A percentile compares a stretch with the other conserved stretches of the same genome.
These are phyloP conservation scores for Esperia sulphurella DNA, from an alignment of 2,888 invertebrate species.

Conservation along the genomic window DNA sequence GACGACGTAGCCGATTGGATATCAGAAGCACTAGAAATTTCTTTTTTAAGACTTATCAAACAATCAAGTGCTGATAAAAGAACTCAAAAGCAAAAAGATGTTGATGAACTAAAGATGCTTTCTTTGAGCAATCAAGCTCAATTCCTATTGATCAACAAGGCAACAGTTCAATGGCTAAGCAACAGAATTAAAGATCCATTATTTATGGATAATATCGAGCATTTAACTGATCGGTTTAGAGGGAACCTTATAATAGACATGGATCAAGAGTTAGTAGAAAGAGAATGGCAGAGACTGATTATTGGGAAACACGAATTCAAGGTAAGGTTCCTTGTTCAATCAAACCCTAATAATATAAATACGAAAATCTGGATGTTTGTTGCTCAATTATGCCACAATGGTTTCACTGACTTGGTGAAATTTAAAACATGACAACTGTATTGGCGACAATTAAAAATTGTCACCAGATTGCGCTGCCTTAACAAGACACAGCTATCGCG, in stretches of 20 bases:
- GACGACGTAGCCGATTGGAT: constrained; percentile 90
- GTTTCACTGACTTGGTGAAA: no score
- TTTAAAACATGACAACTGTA: no score
- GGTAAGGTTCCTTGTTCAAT: constrained; percentile 56
- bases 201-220: constrained; percentile 73
- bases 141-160: constrained; percentile 88
- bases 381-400: no score
- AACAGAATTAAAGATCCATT: constrained; percentile 77
- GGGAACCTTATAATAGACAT: constrained; percentile 93
- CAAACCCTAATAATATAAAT: no score
- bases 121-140: constrained; percentile 92
- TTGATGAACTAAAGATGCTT: constrained; percentile 40
- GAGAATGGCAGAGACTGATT: constrained; percentile 81
- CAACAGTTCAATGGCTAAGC: constrained; percentile 86
- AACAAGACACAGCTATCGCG: no score
- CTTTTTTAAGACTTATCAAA: constrained; percentile 84
- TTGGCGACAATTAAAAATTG: no score
- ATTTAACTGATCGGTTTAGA: constrained; percentile 88
- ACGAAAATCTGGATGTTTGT: no score
- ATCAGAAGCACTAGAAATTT: constrained; percentile 82
- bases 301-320: constrained; percentile 83
- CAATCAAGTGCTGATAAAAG: constrained; percentile 72
- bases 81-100: constrained; percentile 45
- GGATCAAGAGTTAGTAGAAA: constrained; percentile 87
- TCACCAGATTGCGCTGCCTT: no score